Evolutionary conservation across 2,797 vertebrate genomes (phyloP).

Genomic region (Sebastiscus albofasciatus): DNA sequence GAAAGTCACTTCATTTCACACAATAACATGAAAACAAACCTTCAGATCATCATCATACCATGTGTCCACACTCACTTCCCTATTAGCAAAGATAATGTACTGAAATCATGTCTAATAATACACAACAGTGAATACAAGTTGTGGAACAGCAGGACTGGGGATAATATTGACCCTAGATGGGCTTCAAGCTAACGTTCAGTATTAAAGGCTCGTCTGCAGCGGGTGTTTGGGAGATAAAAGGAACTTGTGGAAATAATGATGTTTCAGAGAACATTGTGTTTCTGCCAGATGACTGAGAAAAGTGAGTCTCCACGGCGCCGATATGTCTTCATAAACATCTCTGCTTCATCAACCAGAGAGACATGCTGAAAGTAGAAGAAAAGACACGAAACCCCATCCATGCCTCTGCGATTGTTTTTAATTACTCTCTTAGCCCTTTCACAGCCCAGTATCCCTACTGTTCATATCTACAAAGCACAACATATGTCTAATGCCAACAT

Average conservation of each 20-base stretch:
- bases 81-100: background rate
- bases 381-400: background rate
- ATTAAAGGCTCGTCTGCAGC: background rate
- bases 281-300: background rate
- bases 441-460: background rate
- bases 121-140: background rate
- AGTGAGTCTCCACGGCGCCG: background rate
- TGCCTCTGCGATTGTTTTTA: background rate
- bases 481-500: background rate
- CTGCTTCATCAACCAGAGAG: background rate
- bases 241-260: constrained; percentile 7
- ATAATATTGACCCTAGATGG: constrained; percentile 6
- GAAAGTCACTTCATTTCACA: background rate
- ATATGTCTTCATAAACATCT: constrained; percentile 17
- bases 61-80: background rate
- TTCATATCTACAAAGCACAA: background rate
- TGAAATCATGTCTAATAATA: background rate
- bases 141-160: background rate
- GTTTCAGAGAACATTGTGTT: background rate
- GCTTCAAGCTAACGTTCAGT: background rate
- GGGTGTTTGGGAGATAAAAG: background rate
- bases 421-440: background rate
- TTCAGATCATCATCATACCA: background rate
- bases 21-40: background rate
- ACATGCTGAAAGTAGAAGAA: background rate